Evolutionary conservation across 2,888 invertebrate species (phyloP), one percentile per base, ranked within the genome.

Genomic region (Nesidiocoris tenuis): DNA sequence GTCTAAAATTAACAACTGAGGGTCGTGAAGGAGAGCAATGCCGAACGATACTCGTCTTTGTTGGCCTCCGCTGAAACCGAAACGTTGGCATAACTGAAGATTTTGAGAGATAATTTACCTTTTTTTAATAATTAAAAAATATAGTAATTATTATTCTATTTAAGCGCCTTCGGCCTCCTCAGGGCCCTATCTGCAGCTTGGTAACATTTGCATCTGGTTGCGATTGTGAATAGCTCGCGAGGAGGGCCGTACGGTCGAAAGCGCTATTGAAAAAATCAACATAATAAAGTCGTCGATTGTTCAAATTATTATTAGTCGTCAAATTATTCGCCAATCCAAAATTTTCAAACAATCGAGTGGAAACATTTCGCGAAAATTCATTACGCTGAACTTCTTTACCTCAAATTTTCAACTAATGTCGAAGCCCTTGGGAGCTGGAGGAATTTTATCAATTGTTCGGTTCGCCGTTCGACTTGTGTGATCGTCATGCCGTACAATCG

Each of bases 1-100:
- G 72, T 82, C 82, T 18, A 82, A 77, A 25, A 87, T 86, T 39
- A 87, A 82, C 25, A 87, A 82, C 77, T 84, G 83, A 1, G 87
- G 86, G 78, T 86, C 85, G 78, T 86, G 86, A 2, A 87, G 82
- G 66, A 87, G 82, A n/a, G 86, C 86, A 1, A 85, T 84, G 2
- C 85, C 85, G 79, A 87, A 85, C 0, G 86, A 86, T 0, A 86
- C 84, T 71, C 86, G 81, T 56, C 87, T 81, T 81, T 85, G 85
- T 81, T 86, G 86, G n/a, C 87, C 87, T 57, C 86, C 87, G 81
- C 86, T 86, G 80, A 12, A 80, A 78, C 56, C 72, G 24, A 64
- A 55, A 55, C 19, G 71, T 21, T 56, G 0, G 21, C 1, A 1
- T 22, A 67, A 57, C 7, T 23, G 1, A 18, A n/a, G n/a, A 67